Base-by-base conservation (phyloP, 2,113 vertebrate genomes). In the Prochilodus magdalenae region DNA sequence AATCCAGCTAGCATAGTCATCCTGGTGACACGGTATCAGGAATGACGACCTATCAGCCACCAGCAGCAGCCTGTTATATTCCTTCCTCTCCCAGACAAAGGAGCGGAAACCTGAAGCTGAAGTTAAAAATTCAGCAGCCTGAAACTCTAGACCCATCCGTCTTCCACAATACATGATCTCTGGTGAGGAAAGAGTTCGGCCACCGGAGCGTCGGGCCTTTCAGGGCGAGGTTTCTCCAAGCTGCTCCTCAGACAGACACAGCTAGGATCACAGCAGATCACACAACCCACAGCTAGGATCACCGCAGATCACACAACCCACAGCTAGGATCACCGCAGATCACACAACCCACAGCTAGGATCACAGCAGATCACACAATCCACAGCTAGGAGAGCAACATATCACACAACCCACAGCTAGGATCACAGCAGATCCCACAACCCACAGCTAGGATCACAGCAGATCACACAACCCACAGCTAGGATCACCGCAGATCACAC, bases 101-200 rank as follows among this genome's bases (percentile, higher is more conserved):
- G 73, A 62, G 49, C 67, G 51, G 77, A 47, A 27, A 84, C 67
- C 79, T 22, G 59, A 81, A 29, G 29, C 40, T 15, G n/a, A n/a
- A 1, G 40, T 77, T 60, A 85, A 85, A 85, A 73, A 81, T 81
- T 73, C 74, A 85, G 10, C 26, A 73, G 60, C 26, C 30, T 16
- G 83, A 67, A 85, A 85, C 51, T 8, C 24, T 20, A 81, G 15
- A 59, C 53, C 53, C 26, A 57, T 18, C 44, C 15, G 8, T 7
- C 70, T 36, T 36, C 33, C 60, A 53, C 71, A 81, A 55, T 5
- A 6, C 60, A 55, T 29, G 60, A 65, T 26, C 57, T 62, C 59
- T 66, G 53, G 70, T 1, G 20, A 60, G 16, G 57, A 26, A 62
- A 75, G 29, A 36, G 26, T 16, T 18, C 18, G 18, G 14, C 44